phyloP scores from a whole-genome alignment of 2,113 vertebrate genomes.

The Heliornis fulica region DNA sequence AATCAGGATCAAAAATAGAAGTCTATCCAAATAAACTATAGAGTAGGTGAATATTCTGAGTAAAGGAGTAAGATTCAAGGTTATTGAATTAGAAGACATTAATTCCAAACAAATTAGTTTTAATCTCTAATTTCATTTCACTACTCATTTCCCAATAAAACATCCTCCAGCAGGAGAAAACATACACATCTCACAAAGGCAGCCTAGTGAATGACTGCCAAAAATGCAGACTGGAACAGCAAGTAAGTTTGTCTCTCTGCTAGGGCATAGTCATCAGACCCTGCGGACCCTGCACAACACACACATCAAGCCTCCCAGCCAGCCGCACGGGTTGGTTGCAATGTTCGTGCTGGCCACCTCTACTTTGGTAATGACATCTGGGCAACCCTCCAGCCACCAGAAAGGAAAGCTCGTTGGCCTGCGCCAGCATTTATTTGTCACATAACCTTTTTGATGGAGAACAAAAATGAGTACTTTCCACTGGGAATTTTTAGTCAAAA shows the following conservation, averaged over 20 bases:
- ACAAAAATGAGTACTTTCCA: neutral
- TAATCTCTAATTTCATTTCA: neutral
- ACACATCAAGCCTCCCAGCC: rapidly evolving
- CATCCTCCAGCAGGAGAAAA: neutral
- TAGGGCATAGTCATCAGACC: neutral
- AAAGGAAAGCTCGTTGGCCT: neutral
- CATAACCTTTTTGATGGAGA: neutral
- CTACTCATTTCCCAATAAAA: neutral
- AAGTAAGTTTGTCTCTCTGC: neutral
- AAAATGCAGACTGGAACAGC: neutral
- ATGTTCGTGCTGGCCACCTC: neutral
- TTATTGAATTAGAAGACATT: constrained; percentile 6
- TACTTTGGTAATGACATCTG: neutral
- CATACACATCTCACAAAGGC: neutral
- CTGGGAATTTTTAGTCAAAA: neutral
- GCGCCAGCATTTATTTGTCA: rapidly evolving
- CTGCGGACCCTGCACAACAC: neutral
- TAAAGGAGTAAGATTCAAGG: neutral
- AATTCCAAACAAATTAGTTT: neutral
- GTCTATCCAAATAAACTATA: constrained; percentile 6
- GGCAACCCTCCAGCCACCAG: neutral
- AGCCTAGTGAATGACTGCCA: neutral
- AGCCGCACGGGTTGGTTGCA: rapidly evolving
- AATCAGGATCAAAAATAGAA: constrained; percentile 35
- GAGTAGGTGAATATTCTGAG: neutral